A percentile compares a stretch with the other conserved stretches of the same genome.
These are phyloP conservation scores for Trisateles emortualis DNA, from an alignment of 2,888 invertebrate species.

Conservation along the genomic window DNA sequence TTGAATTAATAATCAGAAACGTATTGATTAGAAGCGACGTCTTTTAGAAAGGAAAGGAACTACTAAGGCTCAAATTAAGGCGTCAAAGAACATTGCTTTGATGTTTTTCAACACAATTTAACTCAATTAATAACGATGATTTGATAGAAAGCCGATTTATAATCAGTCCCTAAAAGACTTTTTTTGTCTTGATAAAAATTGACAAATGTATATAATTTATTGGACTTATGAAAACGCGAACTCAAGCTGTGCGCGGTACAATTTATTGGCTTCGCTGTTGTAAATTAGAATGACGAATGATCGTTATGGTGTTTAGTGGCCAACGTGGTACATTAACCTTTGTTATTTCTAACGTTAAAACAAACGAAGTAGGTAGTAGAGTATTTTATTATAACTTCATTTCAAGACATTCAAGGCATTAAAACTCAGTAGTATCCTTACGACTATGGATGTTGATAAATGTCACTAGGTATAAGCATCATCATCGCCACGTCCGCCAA, in stretches of 20 bases:
- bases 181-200: constrained; percentile 23
- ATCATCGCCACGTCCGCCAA: too few species aligned
- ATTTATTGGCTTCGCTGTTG: constrained; percentile 33
- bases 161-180: constrained; percentile 11
- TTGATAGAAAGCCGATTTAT: constrained; percentile 18
- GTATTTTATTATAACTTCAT: too few species aligned
- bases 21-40: constrained; percentile 25
- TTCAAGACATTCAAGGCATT: too few species aligned
- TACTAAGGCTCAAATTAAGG: constrained; percentile 24
- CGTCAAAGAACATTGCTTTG: constrained; percentile 25
- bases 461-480: too few species aligned
- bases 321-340: background rate
- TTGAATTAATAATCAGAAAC: constrained; percentile 42
- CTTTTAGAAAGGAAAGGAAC: constrained; percentile 15
- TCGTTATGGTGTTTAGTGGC: constrained; percentile 12
- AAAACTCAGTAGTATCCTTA: too few species aligned
- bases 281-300: constrained; percentile 35
- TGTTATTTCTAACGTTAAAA: background rate
- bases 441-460: too few species aligned
- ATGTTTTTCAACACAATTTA: constrained; percentile 25
- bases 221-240: constrained; percentile 29
- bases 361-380: too few species aligned
- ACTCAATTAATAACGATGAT: constrained; percentile 26
- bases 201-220: constrained; percentile 39
- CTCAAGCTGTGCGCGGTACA: constrained; percentile 29